Evolutionary conservation across 1,140 invertebrate species (phyloP), one percentile per base, ranked within the genome.

Genomic region (Kradibia gibbosae): DNA sequence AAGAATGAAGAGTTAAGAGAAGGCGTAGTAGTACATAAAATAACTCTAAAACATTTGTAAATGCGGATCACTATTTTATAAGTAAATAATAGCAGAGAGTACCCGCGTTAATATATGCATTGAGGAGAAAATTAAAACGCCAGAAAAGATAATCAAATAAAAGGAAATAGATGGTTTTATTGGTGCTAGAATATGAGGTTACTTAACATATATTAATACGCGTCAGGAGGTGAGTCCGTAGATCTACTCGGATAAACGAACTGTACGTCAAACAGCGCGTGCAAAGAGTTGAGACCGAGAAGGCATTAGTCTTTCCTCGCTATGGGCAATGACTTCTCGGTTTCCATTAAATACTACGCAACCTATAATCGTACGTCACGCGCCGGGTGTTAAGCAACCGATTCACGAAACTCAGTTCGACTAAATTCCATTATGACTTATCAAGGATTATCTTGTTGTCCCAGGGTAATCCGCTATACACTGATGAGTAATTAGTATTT

Each of bases 301-400:
- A 55, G 13, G 13, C 60, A 78, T 78, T 53, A 78, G 60, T 78
- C 60, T 78, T 67, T 65, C 13, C 60, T 48, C n/a, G 39, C 31
- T 34, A 31, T 25, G 20, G 15, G 55, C 2, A 57, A 28, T 62
- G 55, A 60, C 55, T 60, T 45, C 20, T 57, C 50, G 22, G 53
- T 42, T 10, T 25, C 7, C 36, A 57, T 57, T 53, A 36, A 8
- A 31, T 57, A 20, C 20, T 3, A 36, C 10, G 73, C 13, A 36
- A 53, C 22, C 57, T 77, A 62, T 48, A 77, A 34, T 17, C 31
- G 8, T 42, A 25, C 48, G 28, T 34, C 72, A 31, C 71, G 11
- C 5, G 28, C n/a, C 17, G 7, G 53, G 53, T 3, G 53, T 11
- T 4, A 55, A 17, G 22, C 7, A 55, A 11, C 53, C 22, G 10